These are phyloP conservation scores for Glossophaga mutica DNA, from an alignment of 2,797 vertebrate species.

Conservation along the genomic window DNA sequence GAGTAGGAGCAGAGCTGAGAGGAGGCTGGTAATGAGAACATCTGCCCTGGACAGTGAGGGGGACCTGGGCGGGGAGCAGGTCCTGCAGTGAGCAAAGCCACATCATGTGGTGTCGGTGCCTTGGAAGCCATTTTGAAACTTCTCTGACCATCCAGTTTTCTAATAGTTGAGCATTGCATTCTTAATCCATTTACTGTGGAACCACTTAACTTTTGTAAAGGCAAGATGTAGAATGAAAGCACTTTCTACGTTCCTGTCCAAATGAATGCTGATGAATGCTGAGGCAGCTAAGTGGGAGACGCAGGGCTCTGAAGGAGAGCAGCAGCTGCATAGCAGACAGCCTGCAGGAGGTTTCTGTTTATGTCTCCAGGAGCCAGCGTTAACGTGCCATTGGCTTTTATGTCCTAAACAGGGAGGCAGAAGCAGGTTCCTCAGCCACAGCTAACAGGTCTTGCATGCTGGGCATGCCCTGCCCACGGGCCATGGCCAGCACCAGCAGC, in stretches of 20 bases:
- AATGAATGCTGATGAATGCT: not conserved
- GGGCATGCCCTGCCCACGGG: not conserved
- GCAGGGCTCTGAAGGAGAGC: not conserved
- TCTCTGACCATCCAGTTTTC: not conserved
- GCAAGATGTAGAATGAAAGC: not conserved
- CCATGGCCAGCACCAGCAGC: not conserved
- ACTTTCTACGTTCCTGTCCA: not conserved
- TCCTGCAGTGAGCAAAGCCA: not conserved
- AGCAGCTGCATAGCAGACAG: not conserved
- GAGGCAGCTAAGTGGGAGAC: not conserved
- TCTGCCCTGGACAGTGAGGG: not conserved
- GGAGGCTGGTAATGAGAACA: too few species aligned
- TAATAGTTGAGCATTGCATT: not conserved
- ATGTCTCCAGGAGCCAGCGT: not conserved
- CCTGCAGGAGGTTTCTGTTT: not conserved
- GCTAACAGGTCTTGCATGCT: not conserved
- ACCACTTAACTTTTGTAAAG: not conserved
- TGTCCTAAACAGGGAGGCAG: constrained; percentile 34
- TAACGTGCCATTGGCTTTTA: not conserved
- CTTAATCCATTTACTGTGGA: not conserved
- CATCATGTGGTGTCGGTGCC: accelerated
- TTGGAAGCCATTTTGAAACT: not conserved
- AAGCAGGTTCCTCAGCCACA: not conserved
- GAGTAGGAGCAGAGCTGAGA: not conserved
- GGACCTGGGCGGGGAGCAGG: not conserved